phyloP scores from a whole-genome alignment of 1,140 invertebrate genomes.

The Caerostris extrusa region DNA sequence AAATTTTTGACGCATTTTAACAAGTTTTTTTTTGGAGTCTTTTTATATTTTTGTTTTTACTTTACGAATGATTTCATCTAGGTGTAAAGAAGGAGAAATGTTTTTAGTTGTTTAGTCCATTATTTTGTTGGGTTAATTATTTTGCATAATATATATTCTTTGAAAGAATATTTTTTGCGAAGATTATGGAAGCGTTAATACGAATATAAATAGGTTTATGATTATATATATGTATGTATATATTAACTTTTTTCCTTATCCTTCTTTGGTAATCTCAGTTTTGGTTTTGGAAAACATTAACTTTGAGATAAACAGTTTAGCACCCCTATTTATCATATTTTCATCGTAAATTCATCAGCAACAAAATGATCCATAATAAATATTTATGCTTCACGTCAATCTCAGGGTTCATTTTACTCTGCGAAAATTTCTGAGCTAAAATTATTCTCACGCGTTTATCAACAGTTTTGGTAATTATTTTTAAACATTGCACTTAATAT shows the following conservation, averaged over 20 bases:
- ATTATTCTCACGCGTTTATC: background rate
- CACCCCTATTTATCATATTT: conserved; percentile 43
- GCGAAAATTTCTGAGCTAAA: background rate
- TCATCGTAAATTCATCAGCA: conserved; percentile 23
- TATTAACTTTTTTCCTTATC: background rate
- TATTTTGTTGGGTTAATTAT: conserved; percentile 24
- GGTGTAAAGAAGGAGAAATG: background rate
- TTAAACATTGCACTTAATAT: background rate
- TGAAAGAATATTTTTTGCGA: background rate
- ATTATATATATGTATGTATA: background rate
- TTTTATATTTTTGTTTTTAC: background rate
- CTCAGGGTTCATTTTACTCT: background rate
- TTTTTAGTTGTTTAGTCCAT: conserved; percentile 6
- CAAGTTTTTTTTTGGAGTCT: background rate
- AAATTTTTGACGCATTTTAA: conserved; percentile 26
- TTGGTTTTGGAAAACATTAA: conserved; percentile 22
- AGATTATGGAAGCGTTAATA: background rate
- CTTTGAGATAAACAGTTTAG: background rate
- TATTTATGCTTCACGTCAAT: conserved; percentile 22
- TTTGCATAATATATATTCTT: conserved; percentile 9
- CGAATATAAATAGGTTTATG: background rate
- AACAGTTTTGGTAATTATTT: conserved; percentile 10
- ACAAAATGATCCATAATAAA: conserved; percentile 33
- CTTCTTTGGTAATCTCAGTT: background rate
- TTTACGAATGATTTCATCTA: background rate